Evolutionary conservation across 2,113 vertebrate species (phyloP).

Genomic region (Ochotona curzoniae): DNA sequence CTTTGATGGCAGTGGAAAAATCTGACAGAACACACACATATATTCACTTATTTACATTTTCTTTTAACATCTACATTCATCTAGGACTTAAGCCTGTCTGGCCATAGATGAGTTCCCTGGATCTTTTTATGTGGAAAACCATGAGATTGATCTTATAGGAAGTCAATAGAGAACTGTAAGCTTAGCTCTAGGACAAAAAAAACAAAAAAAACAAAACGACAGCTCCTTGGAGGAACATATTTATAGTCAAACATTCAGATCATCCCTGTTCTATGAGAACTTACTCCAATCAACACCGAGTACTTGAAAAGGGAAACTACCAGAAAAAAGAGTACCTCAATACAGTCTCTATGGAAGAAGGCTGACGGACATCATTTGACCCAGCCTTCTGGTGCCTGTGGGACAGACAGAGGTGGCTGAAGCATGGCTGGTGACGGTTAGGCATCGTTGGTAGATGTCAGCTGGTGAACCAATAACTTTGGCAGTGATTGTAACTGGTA

Average conservation of each 20-base stretch:
- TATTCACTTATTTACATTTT: not conserved
- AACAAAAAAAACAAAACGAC: not conserved
- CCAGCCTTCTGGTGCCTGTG: too few relatives aligned
- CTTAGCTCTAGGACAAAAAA: not conserved
- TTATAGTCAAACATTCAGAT: not conserved
- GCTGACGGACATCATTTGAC: not conserved
- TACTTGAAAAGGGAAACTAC: not conserved
- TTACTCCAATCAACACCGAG: not conserved
- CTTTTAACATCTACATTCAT: constrained; percentile 2
- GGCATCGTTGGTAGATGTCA: not conserved
- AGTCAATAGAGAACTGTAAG: not conserved
- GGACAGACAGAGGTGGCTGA: not conserved
- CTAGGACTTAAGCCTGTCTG: not conserved
- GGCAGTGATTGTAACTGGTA: not conserved
- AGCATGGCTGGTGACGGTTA: fast-evolving
- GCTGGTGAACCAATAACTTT: not conserved
- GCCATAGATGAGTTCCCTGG: not conserved
- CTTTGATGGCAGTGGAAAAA: not conserved
- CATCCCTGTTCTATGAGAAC: not conserved
- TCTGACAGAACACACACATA: not conserved
- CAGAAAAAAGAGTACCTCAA: too few relatives aligned
- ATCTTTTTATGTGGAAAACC: not conserved
- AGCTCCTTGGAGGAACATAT: not conserved
- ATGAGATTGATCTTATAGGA: not conserved
- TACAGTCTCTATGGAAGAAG: not conserved